A percentile compares a stretch with the other conserved stretches of the same genome.
Conservation (phyloP, 2,797 vertebrate genomes). For the Amblyraja radiata region DNA sequence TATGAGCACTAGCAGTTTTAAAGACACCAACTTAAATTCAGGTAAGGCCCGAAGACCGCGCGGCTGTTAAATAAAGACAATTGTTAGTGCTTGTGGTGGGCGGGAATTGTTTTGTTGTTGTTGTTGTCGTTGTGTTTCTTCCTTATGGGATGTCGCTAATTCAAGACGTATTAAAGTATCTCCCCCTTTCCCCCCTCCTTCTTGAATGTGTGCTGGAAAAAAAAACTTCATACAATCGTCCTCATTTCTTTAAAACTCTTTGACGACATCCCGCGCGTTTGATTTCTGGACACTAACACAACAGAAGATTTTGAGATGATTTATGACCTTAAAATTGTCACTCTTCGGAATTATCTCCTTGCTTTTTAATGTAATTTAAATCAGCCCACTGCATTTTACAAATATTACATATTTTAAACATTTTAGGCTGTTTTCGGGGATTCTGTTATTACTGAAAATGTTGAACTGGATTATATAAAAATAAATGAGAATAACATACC, state of each 20-base stretch:
- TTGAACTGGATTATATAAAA: neutral
- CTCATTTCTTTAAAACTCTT: neutral
- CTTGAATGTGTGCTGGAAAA: neutral
- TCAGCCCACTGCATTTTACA: neutral
- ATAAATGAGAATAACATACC: neutral
- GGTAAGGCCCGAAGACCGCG: slow-evolving; percentile 56
- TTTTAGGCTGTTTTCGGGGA: neutral
- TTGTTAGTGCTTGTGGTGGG: neutral
- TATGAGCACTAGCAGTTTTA: slow-evolving; percentile 74
- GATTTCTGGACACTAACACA: neutral
- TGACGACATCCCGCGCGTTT: neutral
- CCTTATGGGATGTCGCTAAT: neutral
- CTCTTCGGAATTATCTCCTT: neutral
- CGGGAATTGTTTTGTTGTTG: neutral
- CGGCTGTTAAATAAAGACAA: neutral
- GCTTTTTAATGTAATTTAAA: neutral
- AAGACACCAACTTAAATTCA: slow-evolving; percentile 88
- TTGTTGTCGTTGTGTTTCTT: neutral
- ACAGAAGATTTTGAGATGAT: slow-evolving; percentile 3
- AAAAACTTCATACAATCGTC: neutral
- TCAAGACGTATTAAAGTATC: neutral
- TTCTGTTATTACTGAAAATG: neutral
- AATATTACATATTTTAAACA: neutral
- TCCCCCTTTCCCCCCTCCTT: neutral
- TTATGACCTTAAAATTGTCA: neutral